Evolutionary conservation across 2,888 invertebrate species (phyloP).

Genomic region (Melangyna quadrimaculata): DNA sequence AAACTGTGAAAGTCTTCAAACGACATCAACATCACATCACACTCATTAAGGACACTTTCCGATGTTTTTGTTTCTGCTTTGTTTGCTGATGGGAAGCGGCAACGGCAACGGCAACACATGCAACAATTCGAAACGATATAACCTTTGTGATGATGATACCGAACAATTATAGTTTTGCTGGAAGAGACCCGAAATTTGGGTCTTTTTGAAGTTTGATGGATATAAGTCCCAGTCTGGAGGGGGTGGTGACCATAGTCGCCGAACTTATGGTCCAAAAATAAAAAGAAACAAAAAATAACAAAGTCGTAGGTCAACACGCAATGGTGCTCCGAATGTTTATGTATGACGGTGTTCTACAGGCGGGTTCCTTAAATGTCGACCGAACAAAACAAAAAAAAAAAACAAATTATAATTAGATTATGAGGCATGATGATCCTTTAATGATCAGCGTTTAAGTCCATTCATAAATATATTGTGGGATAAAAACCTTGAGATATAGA

Average conservation of each 20-base stretch:
- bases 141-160: slow-evolving; percentile 69
- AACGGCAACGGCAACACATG: slow-evolving; percentile 56
- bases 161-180: slow-evolving; percentile 63
- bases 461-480: slow-evolving; percentile 72
- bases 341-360: slow-evolving; percentile 21
- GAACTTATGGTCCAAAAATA: slow-evolving; percentile 56
- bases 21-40: slow-evolving; percentile 47
- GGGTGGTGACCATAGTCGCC: slow-evolving; percentile 70
- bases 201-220: slow-evolving; percentile 8
- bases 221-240: slow-evolving; percentile 43
- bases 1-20: slow-evolving; percentile 67
- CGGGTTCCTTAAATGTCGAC: slow-evolving; percentile 65
- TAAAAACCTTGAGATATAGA: slow-evolving; percentile 63
- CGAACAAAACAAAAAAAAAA: slow-evolving; percentile 68
- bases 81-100: slow-evolving; percentile 2
- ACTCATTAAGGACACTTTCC: slow-evolving; percentile 71
- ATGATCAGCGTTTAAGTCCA: slow-evolving; percentile 79
- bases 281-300: not conserved
- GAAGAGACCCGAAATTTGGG: slow-evolving; percentile 26
- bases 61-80: slow-evolving; percentile 43
- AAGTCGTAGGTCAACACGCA: slow-evolving; percentile 65
- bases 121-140: slow-evolving; percentile 55
- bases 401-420: slow-evolving; percentile 81
- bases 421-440: slow-evolving; percentile 80
- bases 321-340: slow-evolving; percentile 36